These are phyloP conservation scores for Trematomus bernacchii DNA, from an alignment of 2,797 vertebrate species.

Conservation along the genomic window DNA sequence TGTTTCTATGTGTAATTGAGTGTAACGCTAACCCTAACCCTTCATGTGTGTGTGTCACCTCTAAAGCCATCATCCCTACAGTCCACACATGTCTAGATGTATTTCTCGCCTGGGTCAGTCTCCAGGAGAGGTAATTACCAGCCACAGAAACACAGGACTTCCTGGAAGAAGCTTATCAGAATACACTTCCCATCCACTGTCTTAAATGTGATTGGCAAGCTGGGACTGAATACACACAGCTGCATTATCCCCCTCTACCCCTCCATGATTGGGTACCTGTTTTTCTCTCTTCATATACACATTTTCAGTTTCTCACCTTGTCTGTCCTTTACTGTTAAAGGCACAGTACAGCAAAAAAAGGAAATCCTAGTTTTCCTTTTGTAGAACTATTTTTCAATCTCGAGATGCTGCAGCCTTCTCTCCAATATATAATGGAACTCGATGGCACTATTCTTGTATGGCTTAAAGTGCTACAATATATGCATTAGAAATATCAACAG, in stretches of 20 bases:
- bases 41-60: conserved; percentile 35
- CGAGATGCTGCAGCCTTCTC: too few relatives aligned
- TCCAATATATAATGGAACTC: too few relatives aligned
- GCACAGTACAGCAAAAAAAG: too few relatives aligned
- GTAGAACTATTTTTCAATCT: too few relatives aligned
- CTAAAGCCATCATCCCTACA: conserved; percentile 61
- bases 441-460: too few relatives aligned
- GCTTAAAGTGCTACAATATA: too few relatives aligned
- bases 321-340: background rate
- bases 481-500: too few relatives aligned
- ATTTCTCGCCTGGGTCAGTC: conserved; percentile 63
- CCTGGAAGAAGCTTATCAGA: conserved; percentile 71
- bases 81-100: conserved; percentile 65
- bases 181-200: conserved; percentile 61
- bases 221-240: conserved; percentile 47
- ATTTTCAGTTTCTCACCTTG: background rate
- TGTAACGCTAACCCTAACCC: background rate
- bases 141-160: conserved; percentile 66
- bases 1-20: conserved; percentile 30
- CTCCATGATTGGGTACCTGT: conserved; percentile 6
- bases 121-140: conserved; percentile 77
- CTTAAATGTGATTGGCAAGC: conserved; percentile 57
- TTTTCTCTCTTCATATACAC: conserved; percentile 6
- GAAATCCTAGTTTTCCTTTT: too few relatives aligned
- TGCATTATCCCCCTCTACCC: conserved; percentile 19